Evolutionary conservation across 2,113 vertebrate species (phyloP).

Genomic region (Connochaetes taurinus): DNA sequence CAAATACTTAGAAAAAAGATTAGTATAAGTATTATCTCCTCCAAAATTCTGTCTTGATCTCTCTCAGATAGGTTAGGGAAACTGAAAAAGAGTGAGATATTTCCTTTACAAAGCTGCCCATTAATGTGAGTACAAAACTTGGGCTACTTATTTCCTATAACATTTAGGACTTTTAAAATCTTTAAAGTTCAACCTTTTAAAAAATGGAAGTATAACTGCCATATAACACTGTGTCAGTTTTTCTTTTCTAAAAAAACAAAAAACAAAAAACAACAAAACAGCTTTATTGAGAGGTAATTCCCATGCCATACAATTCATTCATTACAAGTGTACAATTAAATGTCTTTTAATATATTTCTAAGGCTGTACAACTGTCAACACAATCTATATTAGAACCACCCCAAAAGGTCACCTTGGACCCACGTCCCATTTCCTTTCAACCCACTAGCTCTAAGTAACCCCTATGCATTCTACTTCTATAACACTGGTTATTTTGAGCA

Average conservation of each 20-base stretch:
- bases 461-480: neutral
- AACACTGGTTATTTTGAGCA: neutral
- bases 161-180: neutral
- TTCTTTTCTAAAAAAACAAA: neutral
- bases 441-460: neutral
- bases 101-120: neutral
- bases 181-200: neutral
- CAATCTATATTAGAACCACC: neutral
- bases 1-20: neutral
- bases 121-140: neutral
- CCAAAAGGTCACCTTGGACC: neutral
- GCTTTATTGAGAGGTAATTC: neutral
- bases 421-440: neutral
- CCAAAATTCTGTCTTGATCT: neutral
- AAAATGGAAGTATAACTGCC: neutral
- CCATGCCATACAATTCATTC: neutral
- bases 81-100: neutral
- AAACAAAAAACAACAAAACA: neutral
- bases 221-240: neutral
- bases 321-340: neutral
- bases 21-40: neutral
- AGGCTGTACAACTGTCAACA: neutral
- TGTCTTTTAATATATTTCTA: neutral
- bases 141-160: neutral
- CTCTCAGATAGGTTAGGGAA: neutral